A percentile compares a stretch with the other conserved stretches of the same genome.
Evolutionary conservation across 1,140 invertebrate genomes (phyloP).

Genomic region (Acromyrmex charruanus): DNA sequence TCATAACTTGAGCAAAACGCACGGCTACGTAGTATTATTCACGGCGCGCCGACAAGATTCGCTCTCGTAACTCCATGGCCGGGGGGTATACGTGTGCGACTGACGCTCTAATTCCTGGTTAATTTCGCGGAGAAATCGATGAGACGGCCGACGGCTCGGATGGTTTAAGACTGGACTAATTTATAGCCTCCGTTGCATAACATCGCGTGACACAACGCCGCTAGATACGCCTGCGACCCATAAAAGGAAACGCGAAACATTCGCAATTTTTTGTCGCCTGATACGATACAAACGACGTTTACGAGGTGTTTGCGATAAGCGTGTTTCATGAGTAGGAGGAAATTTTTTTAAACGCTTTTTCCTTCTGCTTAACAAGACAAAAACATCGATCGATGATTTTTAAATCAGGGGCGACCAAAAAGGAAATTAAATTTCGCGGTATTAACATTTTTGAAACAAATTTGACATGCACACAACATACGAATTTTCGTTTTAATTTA

Average conservation of each 20-base stretch:
- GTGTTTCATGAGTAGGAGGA: neutral
- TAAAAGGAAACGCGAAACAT: conserved; percentile 25
- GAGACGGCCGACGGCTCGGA: conserved; percentile 31
- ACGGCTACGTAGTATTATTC: conserved; percentile 1
- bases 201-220: conserved; percentile 44
- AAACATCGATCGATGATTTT: neutral
- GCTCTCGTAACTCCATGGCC: neutral
- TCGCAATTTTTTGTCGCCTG: conserved; percentile 21
- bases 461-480: too few relatives aligned
- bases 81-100: conserved; percentile 4
- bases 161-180: conserved; percentile 54
- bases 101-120: conserved; percentile 59
- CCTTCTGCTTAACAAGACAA: neutral
- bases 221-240: conserved; percentile 28
- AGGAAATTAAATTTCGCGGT: neutral
- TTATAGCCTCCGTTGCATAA: conserved; percentile 50
- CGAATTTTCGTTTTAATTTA: too few relatives aligned
- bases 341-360: neutral
- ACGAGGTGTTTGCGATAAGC: neutral
- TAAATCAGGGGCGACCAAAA: neutral
- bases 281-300: conserved; percentile 19
- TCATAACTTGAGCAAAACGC: conserved; percentile 36
- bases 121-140: conserved; percentile 51
- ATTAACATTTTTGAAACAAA: neutral
- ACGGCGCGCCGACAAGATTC: neutral